Evolutionary conservation across 2,888 invertebrate genomes (phyloP), one percentile per base, ranked within the genome.

Genomic region (Ectobius pallidus): DNA sequence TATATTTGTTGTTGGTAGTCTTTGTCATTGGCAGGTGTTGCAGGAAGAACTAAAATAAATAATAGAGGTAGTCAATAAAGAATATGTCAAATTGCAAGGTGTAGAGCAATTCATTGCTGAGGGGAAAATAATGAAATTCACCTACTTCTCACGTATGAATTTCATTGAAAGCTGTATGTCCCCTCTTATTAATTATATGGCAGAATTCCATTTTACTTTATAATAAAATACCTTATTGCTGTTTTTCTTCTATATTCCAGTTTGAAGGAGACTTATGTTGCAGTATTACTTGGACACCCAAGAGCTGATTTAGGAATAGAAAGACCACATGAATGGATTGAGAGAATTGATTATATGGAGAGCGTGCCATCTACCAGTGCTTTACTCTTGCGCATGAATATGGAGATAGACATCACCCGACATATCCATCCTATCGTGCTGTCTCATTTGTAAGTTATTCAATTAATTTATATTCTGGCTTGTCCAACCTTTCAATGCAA

Each of bases 301-400:
- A 87, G 87, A 79, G 86, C 87, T 0, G 83, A 90, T 74, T 82
- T 86, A 44, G 82, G 86, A 63, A 84, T 88, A 4, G 84, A 85
- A 74, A 90, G 92, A 49, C 89, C 91, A 3, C 87, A 90, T 79
- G 93, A 94, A 80, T 90, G 92, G 84, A 85, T 88, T n/a, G 84
- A 86, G 34, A 83, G 85, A 71, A 85, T 94, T 3, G 87, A 90
- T 75, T 86, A 87, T 34, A 85, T 88, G 4, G 86, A 87, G 76
- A 80, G 81, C 2, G 81, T 93, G 16, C 85, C 87, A 39, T 83
- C 84, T 32, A 88, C 88, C 18, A 88, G 90, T 80, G 86, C 89
- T 0, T 80, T 86, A 3, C 80, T 95, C 27, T 81, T 93, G 65
- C 90, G 90, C 79, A 82, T 94, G 73, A 25, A 30, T 58, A 1